Evolutionary conservation across 1,140 invertebrate species (phyloP), one percentile per base, ranked within the genome.

Genomic region (Aricia agestis): DNA sequence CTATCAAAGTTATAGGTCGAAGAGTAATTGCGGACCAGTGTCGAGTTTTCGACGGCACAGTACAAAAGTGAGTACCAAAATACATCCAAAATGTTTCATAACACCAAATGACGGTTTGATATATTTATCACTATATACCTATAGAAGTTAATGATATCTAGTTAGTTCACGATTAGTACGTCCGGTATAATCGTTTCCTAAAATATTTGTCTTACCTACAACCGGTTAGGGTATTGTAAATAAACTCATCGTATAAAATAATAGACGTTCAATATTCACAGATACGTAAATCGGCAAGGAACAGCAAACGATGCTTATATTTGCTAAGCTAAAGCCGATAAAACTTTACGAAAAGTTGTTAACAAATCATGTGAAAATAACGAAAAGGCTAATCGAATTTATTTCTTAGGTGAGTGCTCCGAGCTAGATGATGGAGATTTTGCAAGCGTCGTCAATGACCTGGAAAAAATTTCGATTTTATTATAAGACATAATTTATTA

Each of bases 11-110:
- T 74, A 82, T 80, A 85, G 76, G 74, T 86, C 79, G 78, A 82
- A 81, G 72, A 77, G 81, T n/a, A n/a, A n/a, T 83, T 63, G 83
- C 85, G 87, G 87, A 87, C 86, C 73, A 76, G 72, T 82, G 82
- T 86, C 85, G 78, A 78, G 80, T 80, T 13, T 74, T 75, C 84
- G 82, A 86, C 86, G 73, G 76, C 73, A 81, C 74, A 86, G 81
- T 89, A 89, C 84, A 89, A 89, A 88, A 89, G 71, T 82, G 78
- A 85, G 84, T 89, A 89, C 87, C 85, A 87, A 89, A 89, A 89
- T 87, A 87, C 79, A 84, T 86, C 80, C 81, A 81, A 83, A 82
- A 76, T 67, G 69, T 71, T 76, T 25, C 67, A 68, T 73, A 71
- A 61, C 52, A 66, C 66, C 36, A 67, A 72, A 69, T 73, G 68